Evolutionary conservation across 2,888 invertebrate species (phyloP), one percentile per base, ranked within the genome.

Genomic region (Pharmacophagus antenor): DNA sequence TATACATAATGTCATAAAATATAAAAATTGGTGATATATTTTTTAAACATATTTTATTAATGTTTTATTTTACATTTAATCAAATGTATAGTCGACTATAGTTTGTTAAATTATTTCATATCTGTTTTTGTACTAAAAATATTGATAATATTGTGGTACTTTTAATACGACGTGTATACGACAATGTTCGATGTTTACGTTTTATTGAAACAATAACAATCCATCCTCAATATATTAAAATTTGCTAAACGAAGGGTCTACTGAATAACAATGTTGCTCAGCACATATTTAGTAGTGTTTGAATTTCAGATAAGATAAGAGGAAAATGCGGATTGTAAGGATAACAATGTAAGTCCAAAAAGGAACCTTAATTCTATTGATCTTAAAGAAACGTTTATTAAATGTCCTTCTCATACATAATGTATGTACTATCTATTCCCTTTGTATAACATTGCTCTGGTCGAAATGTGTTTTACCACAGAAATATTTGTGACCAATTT

Each of bases 221-320:
- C 37, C 37, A n/a, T n/a, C n/a, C n/a, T 18, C 10, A 44, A 44
- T 44, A 44, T 6, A 44, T 18, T 27, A 44, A 18, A 44, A 44
- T 44, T 18, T 44, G 42, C 31, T 51, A 27, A 57, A 50, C 27
- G 25, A 47, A 53, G 31, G 23, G 23, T 20, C 25, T 47, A 27
- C 53, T 48, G 53, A 48, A 54, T 54, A 54, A 15, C 15, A 49
- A 59, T 42, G 25, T 48, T 49, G 42, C n/a, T 27, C 18, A 20
- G 25, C 37, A 59, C 48, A 59, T 59, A 25, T 59, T 59, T 49
- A 59, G 53, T 53, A 22, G 48, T 48, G 20, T 42, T 59, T 59
- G 58, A 54, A 59, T 54, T 59, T 59, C 27, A 59, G 42, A 56
- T 56, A 22, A 55, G 54, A 37, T 48, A 47, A 48, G 37, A 49